These are phyloP conservation scores for Clarias magur DNA, from an alignment of 2,113 vertebrate genomes.

Conservation along the genomic window DNA sequence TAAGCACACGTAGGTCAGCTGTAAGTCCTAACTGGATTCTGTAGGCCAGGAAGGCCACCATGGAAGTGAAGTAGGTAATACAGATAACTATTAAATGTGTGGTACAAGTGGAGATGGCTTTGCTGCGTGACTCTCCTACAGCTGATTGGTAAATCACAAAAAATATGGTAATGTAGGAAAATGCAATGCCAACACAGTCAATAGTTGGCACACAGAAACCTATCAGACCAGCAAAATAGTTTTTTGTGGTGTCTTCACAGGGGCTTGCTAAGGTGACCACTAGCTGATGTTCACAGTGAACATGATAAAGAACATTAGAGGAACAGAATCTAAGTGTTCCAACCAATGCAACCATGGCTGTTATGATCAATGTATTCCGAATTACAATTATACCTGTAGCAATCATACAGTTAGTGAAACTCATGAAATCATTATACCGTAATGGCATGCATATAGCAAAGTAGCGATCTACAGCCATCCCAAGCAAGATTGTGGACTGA, in stretches of 20 bases:
- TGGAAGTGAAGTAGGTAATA: conserved; percentile 28
- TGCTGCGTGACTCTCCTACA: conserved; percentile 44
- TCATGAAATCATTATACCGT: conserved; percentile 40
- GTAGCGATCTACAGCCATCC: conserved; percentile 60
- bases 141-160: conserved; percentile 40
- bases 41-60: conserved; percentile 48
- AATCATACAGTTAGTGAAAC: conserved; percentile 7
- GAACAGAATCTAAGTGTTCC: conserved; percentile 54
- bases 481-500: conserved; percentile 61
- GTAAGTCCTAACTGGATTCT: conserved; percentile 37
- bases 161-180: conserved; percentile 38
- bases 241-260: conserved; percentile 57
- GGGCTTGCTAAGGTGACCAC: conserved; percentile 58
- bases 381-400: conserved; percentile 20
- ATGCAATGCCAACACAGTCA: conserved; percentile 31
- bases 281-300: conserved; percentile 63
- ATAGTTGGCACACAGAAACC: conserved; percentile 34
- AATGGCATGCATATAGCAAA: conserved; percentile 46
- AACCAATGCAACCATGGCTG: conserved; percentile 38
- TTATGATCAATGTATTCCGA: conserved; percentile 32
- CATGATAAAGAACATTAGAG: conserved; percentile 57
- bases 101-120: conserved; percentile 46
- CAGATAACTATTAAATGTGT: conserved; percentile 44
- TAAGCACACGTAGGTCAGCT: conserved; percentile 43
- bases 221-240: conserved; percentile 57